These are phyloP conservation scores for Garra rufa DNA, from an alignment of 2,113 vertebrate species.

Conservation along the genomic window DNA sequence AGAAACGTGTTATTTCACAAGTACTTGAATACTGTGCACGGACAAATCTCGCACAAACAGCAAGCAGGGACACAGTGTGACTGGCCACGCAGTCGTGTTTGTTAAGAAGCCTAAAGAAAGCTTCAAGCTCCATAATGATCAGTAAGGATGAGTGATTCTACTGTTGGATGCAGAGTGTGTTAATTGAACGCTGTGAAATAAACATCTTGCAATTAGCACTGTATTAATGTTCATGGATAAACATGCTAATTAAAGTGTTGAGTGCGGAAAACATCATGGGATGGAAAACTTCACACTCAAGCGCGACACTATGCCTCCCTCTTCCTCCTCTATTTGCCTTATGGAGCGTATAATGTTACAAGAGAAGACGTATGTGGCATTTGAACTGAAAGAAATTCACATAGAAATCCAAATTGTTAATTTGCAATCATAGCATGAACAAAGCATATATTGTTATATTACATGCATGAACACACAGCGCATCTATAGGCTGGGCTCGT, in stretches of 20 bases:
- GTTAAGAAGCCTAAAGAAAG: constrained; percentile 46
- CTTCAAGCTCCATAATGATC: constrained; percentile 55
- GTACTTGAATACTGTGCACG: constrained; percentile 36
- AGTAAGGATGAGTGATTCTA: constrained; percentile 54
- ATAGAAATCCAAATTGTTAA: background rate
- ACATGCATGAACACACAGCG: constrained; percentile 2
- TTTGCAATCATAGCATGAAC: constrained; percentile 1
- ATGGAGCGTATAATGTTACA: constrained; percentile 15
- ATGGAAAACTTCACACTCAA: constrained; percentile 35
- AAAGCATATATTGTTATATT: constrained; percentile 19
- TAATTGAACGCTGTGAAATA: constrained; percentile 66
- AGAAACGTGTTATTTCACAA: constrained; percentile 26
- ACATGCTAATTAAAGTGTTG: constrained; percentile 37
- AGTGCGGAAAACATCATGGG: constrained; percentile 20
- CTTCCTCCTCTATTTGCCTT: background rate
- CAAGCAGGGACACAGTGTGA: constrained; percentile 48
- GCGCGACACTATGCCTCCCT: background rate
- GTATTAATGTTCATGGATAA: constrained; percentile 56
- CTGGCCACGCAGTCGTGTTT: constrained; percentile 46
- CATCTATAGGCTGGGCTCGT: background rate
- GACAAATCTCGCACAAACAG: constrained; percentile 36
- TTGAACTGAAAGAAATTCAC: background rate
- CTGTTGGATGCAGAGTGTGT: constrained; percentile 61
- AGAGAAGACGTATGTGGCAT: background rate
- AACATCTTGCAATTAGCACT: constrained; percentile 64